Percentiles rank a stretch among this genome's conserved stretches.
phyloP scores from a whole-genome alignment of 2,113 vertebrate species.

The Panurus biarmicus region DNA sequence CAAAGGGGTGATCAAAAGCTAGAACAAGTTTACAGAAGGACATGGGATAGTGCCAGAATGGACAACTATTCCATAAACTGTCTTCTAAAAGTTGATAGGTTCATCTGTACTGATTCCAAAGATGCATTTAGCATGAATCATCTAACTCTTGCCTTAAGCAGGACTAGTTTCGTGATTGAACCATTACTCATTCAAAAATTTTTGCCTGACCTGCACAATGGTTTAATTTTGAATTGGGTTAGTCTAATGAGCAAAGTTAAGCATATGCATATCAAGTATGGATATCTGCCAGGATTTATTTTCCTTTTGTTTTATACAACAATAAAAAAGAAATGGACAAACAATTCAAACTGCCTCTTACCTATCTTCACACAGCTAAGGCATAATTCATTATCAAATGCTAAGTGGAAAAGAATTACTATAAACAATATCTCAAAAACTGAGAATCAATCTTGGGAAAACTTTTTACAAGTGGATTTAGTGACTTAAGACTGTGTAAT shows the following conservation, averaged over 20 bases:
- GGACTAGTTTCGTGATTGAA: not conserved
- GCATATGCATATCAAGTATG: not conserved
- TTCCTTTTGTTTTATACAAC: not conserved
- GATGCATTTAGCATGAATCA: not conserved
- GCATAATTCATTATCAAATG: not conserved
- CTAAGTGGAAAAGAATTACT: not conserved
- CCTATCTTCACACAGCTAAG: not conserved
- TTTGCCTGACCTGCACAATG: not conserved
- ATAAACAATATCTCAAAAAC: not conserved
- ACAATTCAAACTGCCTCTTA: not conserved
- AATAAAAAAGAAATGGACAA: not conserved
- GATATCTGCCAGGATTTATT: not conserved
- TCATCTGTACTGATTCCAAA: not conserved
- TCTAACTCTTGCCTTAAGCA: not conserved
- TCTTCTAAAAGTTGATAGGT: not conserved
- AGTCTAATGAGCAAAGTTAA: not conserved
- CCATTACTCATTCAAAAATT: not conserved
- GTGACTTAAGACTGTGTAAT: not conserved
- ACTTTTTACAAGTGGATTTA: not conserved
- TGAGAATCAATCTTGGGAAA: not conserved
- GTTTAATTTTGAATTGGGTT: not conserved
- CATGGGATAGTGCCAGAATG: not conserved
- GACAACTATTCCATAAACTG: not conserved
- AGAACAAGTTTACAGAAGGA: not conserved
- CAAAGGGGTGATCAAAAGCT: not conserved